Percentiles rank a stretch among this genome's conserved stretches.
Evolutionary conservation across 2,797 vertebrate genomes (phyloP).

Genomic region (Peromyscus eremicus): DNA sequence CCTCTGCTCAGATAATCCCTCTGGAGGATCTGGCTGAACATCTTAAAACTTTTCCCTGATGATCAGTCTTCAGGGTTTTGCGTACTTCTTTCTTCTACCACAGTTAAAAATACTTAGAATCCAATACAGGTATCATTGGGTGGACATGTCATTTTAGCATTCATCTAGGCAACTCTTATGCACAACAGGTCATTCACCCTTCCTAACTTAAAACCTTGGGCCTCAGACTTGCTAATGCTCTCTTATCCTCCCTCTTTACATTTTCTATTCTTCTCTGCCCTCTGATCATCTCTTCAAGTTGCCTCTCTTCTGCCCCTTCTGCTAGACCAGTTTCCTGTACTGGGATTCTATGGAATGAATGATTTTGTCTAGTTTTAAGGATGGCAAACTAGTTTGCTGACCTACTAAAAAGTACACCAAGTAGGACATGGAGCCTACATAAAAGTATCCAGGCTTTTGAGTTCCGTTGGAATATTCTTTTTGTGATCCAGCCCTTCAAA

Average conservation of each 20-base stretch:
- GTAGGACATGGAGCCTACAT: background rate
- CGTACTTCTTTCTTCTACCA: background rate
- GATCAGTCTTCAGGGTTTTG: background rate
- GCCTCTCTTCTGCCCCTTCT: background rate
- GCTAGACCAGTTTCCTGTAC: background rate
- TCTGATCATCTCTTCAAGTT: background rate
- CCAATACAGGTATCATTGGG: background rate
- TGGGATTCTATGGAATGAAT: background rate
- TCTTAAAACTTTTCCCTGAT: background rate
- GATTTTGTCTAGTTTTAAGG: background rate
- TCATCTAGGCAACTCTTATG: background rate
- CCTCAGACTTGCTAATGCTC: background rate
- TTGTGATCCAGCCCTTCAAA: background rate
- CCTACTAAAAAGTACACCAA: background rate
- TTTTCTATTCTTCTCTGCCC: background rate
- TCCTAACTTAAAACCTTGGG: background rate
- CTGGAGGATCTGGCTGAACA: too few relatives aligned
- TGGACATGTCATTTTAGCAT: background rate
- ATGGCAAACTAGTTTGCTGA: background rate
- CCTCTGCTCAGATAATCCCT: background rate
- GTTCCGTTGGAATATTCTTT: background rate
- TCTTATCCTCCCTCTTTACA: background rate
- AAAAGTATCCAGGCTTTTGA: background rate
- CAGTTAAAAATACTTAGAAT: background rate
- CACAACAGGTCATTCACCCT: background rate